Base-by-base conservation (phyloP, 92 coral and sea anemone genomes). In the Palythoa grandiflora region DNA sequence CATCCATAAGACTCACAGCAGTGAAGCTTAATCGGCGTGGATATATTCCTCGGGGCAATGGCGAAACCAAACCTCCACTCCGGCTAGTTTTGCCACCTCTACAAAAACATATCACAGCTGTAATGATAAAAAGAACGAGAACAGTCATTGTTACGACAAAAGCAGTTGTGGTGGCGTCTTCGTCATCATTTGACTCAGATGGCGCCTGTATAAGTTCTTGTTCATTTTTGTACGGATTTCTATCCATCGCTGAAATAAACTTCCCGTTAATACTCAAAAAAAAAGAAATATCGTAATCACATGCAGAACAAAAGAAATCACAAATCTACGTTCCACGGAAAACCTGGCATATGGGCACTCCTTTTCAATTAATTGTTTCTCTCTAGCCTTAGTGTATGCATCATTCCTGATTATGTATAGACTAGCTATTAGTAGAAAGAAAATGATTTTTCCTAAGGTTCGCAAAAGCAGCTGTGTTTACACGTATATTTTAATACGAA, bases 91-190 rank as follows among this genome's bases (percentile, higher is more conserved):
- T 81, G 13, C 86, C 86, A 6, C 86, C 60, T 44, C 75, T 48
- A 81, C 86, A 81, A 35, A 81, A 81, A 38, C 86, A 81, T 47
- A 81, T 21, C 19, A 81, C 86, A 3, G 75, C 86, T n/a, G 21
- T 81, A 21, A 81, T 51, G 16, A 81, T 65, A 40, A 81, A 68
- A 37, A 81, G 86, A 20, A 66, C 86, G 12, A 81, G 86, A 20
- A 81, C 61, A 15, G 86, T 81, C 86, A 81, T 66, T 3, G 86
- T 81, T 0, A 81, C 57, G 14, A 81, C 63, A 37, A 81, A 81
- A 21, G 86, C 86, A 16, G 76, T 81, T 13, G 86, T 81, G 2
- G 86, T 66, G 1, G 60, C 60, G 44, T 74, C 36, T 40, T 71
- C 75, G 63, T 81, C 75, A 21, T 19, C 47, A 14, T 10, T n/a